Evolutionary conservation across 2,113 vertebrate species (phyloP).

Genomic region (Globicephala melas): DNA sequence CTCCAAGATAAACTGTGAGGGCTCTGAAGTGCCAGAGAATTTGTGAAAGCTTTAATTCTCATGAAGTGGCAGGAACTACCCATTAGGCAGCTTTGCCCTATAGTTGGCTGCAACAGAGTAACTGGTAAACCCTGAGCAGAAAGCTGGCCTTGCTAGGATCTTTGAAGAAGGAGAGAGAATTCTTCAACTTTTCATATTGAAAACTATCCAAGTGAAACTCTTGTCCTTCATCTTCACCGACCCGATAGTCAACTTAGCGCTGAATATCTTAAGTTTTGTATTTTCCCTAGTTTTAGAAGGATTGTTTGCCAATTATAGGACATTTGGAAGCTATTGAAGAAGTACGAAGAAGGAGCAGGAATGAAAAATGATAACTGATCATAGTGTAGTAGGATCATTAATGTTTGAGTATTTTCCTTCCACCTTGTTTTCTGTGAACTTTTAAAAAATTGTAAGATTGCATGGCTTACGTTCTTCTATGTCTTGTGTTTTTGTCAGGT

Average conservation of each 20-base stretch:
- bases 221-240: background rate
- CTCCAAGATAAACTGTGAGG: background rate
- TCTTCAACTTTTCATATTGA: background rate
- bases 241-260: background rate
- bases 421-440: background rate
- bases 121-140: constrained; percentile 15
- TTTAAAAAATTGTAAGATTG: background rate
- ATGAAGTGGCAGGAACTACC: background rate
- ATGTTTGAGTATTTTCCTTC: background rate
- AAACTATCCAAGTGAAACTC: background rate
- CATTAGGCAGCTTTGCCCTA: constrained; percentile 4
- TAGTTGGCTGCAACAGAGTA: background rate
- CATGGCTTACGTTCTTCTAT: background rate
- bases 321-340: background rate
- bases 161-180: background rate
- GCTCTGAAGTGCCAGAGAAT: background rate
- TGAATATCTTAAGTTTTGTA: background rate
- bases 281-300: background rate
- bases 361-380: background rate
- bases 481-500: background rate
- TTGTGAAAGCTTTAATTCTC: background rate
- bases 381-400: background rate
- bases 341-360: background rate
- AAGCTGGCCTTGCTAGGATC: background rate
- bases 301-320: background rate